Base-by-base conservation (phyloP, 37 sponge, comb jelly and placozoan species). In the Amphimedon queenslandica region DNA sequence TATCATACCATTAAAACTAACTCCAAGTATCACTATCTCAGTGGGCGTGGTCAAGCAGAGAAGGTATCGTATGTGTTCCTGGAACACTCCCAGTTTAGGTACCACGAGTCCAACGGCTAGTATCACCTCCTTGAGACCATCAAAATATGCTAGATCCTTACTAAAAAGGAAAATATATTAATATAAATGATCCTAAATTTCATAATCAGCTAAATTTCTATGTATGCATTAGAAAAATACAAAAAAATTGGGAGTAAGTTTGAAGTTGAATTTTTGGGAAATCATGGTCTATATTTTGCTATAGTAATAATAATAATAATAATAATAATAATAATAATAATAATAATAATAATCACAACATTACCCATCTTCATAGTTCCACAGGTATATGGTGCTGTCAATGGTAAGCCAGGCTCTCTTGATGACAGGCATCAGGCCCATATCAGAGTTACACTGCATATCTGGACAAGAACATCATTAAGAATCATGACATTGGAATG, bases 141-240 rank as follows among this genome's bases (percentile, higher is more conserved):
- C 99, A 77, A 91, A 98, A 77, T 95, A 98, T 16, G 99, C 99
- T 41, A 98, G 67, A 60, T 98, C 99, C 28, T 84, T 78, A 63
- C 88, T 87, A 55, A 8, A 51, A 56, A 4, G 53, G 32, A 31
- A 18, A 61, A 27, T 63, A 37, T 31, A 65, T 65, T 28, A 29
- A n/a, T 47, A 47, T 47, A 47, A 47, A 13, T 47, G 53, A 47
- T 47, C 8, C 8, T 47, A 47, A 47, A 47, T 47, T 47, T 18
- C 8, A 13, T 47, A 47, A n/a, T n/a, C n/a, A n/a, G n/a, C n/a
- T 47, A 47, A 47, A 47, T 18, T 47, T 47, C 13, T 13, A 47
- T 13, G 13, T 47, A 13, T 47, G 8, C 53, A 47, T 47, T 13
- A 18, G 53, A 13, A 47, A 18, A 47, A 18, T 47, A 47, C 8